Base-by-base conservation (phyloP, 2,797 vertebrate species). In the Oophaga sylvatica region DNA sequence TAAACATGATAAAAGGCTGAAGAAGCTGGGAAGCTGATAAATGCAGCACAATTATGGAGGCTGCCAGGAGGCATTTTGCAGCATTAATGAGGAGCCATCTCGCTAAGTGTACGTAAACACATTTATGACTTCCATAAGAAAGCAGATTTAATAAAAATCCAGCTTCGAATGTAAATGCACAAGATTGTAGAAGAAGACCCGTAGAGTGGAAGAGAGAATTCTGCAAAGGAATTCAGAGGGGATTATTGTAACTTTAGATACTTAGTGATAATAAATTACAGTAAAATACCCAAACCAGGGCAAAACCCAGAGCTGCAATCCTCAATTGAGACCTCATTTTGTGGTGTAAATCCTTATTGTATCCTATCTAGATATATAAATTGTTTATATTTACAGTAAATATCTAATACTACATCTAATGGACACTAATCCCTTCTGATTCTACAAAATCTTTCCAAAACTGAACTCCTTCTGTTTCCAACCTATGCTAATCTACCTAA, bases 41-140 rank as follows among this genome's bases (percentile, higher is more conserved):
- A 84, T 53, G 83, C 57, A 63, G 20, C 15, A 48, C 71, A 84
- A 77, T 84, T 76, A 84, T 60, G 59, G 35, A 84, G n/a, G 35
- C n/a, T 63, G 83, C 83, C 71, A 77, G 83, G 41, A 84, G 83
- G 83, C 83, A 35, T 62, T 76, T 17, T 84, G 35, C 75, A 48
- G 83, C 83, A 76, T 76, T 84, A 84, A 84, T 63, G 83, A 84
- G 83, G 71, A 84, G 57, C 71, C 71, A 20, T 84, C 83, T 76
- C 22, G 35, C 71, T 76, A 76, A 84, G 83, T 62, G 22, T 63
- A 84, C 56, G 53, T 48, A 63, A 76, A 84, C 82, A 83, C 82
- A 84, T 84, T 84, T 76, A 84, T 76, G 70, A 76, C 83, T 62
- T 76, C 73, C 35, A 65, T 78, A 78, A 78, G 76, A 77, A 85